Base-by-base conservation (phyloP, 2,113 vertebrate species). In the Petrocephalus zakoni region DNA sequence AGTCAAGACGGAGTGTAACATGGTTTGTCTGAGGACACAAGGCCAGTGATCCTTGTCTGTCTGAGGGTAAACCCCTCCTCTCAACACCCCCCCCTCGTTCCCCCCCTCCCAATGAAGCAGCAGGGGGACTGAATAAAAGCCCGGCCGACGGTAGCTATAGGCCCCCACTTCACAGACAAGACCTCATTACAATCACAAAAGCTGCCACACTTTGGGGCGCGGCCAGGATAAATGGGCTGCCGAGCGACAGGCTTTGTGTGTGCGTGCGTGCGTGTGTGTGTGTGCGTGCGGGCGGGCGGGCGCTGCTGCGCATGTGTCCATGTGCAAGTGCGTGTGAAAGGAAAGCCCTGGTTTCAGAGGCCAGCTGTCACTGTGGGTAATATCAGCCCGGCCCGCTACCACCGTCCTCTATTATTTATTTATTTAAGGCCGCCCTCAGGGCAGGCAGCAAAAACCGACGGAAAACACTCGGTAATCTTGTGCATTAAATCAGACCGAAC, bases 151-250 rank as follows among this genome's bases (percentile, higher is more conserved):
- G 93, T 92, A 93, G 92, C 91, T 92, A n/a, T 90, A 78, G 88
- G 91, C 93, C 93, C 90, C 88, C 90, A 89, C 92, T 92, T 82
- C 81, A 92, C 91, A 87, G 91, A 93, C 92, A 92, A 90, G 82
- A 88, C 92, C 93, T 88, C 90, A 93, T 96, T 95, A 95, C 92
- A 95, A 95, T 95, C 93, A 96, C 95, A 96, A 96, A 95, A 91
- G 92, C 91, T 90, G 94, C 94, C 96, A 96, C 96, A 96, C 96
- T 96, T 96, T 90, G 91, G 95, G 95, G 96, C 93, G 94, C 94
- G 94, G 95, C 95, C 93, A 93, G 91, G 85, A 84, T 91, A 9
- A 92, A 91, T 89, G 92, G 94, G 93, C 95, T 95, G 95, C 94
- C 93, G 93, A 89, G 90, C 94, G 93, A 95, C 94, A 94, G 93